Evolutionary conservation across 2,113 vertebrate genomes (phyloP).

Genomic region (Progne subis): DNA sequence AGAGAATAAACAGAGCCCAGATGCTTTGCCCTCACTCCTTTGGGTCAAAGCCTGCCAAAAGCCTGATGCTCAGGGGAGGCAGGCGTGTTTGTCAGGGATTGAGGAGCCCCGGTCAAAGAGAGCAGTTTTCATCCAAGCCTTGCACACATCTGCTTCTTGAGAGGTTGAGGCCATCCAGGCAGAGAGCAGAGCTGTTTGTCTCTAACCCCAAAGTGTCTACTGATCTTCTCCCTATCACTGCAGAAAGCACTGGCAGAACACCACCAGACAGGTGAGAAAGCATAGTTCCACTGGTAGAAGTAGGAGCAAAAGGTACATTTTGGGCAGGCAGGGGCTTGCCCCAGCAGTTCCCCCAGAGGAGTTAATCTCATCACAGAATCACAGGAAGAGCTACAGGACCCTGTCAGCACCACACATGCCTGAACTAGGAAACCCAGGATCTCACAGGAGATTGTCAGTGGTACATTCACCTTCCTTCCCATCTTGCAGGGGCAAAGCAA

Average conservation of each 20-base stretch:
- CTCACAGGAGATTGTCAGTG: not conserved
- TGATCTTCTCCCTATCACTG: not conserved
- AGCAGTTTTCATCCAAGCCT: not conserved
- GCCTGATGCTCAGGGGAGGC: not conserved
- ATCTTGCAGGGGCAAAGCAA: not conserved
- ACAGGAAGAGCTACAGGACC: not conserved
- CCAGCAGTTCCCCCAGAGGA: not conserved
- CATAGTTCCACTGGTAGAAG: not conserved
- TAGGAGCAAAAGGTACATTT: not conserved
- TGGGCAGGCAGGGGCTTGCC: not conserved
- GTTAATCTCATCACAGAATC: not conserved
- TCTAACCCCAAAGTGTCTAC: not conserved
- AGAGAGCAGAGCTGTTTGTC: not conserved
- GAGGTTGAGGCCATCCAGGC: not conserved
- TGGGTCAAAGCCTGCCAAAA: not conserved
- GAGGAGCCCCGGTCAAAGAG: not conserved
- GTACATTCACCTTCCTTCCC: not conserved
- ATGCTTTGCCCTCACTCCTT: not conserved
- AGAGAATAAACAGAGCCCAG: not conserved
- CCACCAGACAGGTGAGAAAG: not conserved
- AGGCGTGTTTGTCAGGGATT: accelerated
- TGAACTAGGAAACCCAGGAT: not conserved
- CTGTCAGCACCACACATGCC: accelerated
- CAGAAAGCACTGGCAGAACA: not conserved
- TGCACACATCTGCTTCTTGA: not conserved